Evolutionary conservation across 2,888 invertebrate species (phyloP).

Genomic region (Bembecia ichneumoniformis): DNA sequence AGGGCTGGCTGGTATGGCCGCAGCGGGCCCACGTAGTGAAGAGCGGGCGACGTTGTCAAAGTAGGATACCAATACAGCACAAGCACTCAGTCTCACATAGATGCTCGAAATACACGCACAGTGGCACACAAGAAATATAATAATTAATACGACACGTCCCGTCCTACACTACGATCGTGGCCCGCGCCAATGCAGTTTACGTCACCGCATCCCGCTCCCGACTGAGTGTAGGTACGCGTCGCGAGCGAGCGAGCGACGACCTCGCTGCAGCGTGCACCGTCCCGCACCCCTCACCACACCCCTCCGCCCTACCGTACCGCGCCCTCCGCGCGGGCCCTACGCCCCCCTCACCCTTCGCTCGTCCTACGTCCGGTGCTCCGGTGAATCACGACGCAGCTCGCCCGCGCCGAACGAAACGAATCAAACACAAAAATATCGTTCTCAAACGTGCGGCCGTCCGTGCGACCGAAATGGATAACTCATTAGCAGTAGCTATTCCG

Average conservation of each 20-base stretch:
- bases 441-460: slow-evolving; percentile 20
- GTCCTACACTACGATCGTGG: slow-evolving; percentile 69
- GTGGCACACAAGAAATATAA: slow-evolving; percentile 48
- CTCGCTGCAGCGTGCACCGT: slow-evolving; percentile 40
- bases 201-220: slow-evolving; percentile 73
- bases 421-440: slow-evolving; percentile 17
- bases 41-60: slow-evolving; percentile 51
- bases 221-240: slow-evolving; percentile 53
- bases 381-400: slow-evolving; percentile 36
- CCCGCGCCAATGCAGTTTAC: slow-evolving; percentile 70
- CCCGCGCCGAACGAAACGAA: too few species aligned
- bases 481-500: slow-evolving; percentile 23
- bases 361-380: slow-evolving; percentile 68
- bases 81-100: slow-evolving; percentile 49
- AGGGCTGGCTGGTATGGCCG: slow-evolving; percentile 34
- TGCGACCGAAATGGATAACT: slow-evolving; percentile 21
- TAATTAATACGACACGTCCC: slow-evolving; percentile 53
- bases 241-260: slow-evolving; percentile 65
- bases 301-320: slow-evolving; percentile 16
- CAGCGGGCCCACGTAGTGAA: slow-evolving; percentile 10
- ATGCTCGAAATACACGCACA: slow-evolving; percentile 35
- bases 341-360: slow-evolving; percentile 20
- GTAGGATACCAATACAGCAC: slow-evolving; percentile 25
- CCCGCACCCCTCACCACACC: slow-evolving; percentile 32
- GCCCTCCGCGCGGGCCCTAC: slow-evolving; percentile 23